These are phyloP conservation scores for Ophthalmolycus amberensis DNA, from an alignment of 2,113 vertebrate genomes.

Conservation along the genomic window DNA sequence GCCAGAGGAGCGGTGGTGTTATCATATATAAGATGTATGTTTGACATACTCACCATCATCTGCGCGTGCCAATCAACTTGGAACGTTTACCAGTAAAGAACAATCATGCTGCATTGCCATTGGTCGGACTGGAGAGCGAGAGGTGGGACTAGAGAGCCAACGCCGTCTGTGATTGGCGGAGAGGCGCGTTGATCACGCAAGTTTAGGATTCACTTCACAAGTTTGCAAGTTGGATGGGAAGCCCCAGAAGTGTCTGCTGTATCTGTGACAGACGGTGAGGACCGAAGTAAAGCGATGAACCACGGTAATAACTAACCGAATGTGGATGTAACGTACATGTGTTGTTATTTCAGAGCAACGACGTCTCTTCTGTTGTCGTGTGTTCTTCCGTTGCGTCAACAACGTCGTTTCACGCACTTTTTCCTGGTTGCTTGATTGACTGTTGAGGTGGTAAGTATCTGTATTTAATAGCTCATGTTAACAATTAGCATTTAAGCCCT, in stretches of 20 bases:
- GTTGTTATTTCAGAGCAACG: neutral
- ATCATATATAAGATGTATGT: neutral
- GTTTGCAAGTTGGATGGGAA: slow-evolving; percentile 64
- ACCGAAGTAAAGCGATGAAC: slow-evolving; percentile 9
- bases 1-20: neutral
- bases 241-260: neutral
- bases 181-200: slow-evolving; percentile 7
- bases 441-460: neutral
- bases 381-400: neutral
- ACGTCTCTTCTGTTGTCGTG: neutral
- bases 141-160: slow-evolving; percentile 57
- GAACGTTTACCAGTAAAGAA: slow-evolving; percentile 2
- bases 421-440: slow-evolving; percentile 51
- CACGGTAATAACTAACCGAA: slow-evolving; percentile 46
- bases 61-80: slow-evolving; percentile 74
- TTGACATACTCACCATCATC: slow-evolving; percentile 50
- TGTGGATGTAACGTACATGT: neutral
- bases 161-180: slow-evolving; percentile 62
- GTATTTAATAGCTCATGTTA: neutral
- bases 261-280: slow-evolving; percentile 6
- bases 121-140: slow-evolving; percentile 41
- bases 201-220: slow-evolving; percentile 42
- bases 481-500: neutral
- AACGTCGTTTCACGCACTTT: slow-evolving; percentile 37
- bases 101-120: slow-evolving; percentile 39